A percentile compares a stretch with the other conserved stretches of the same genome.
phyloP scores from a whole-genome alignment of 2,888 invertebrate species.

The Scaptomyza caliginosa region DNA sequence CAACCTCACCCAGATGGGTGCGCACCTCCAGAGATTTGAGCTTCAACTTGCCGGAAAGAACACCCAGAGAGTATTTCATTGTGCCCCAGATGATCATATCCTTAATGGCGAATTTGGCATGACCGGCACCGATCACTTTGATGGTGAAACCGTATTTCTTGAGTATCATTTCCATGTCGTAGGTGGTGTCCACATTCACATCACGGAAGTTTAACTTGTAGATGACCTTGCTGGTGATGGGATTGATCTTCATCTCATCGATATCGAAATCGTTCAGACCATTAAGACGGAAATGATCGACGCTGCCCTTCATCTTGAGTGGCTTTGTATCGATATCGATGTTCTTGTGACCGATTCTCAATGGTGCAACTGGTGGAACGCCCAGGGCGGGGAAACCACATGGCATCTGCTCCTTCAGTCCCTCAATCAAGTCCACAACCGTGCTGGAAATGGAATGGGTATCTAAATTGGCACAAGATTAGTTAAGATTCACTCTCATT shows the following conservation, averaged over 20 bases:
- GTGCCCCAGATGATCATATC: slow-evolving; percentile 71
- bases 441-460: slow-evolving; percentile 69
- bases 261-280: slow-evolving; percentile 78
- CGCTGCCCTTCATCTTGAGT: slow-evolving; percentile 59
- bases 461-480: slow-evolving; percentile 40
- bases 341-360: slow-evolving; percentile 64
- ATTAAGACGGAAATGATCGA: slow-evolving; percentile 70
- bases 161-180: slow-evolving; percentile 66
- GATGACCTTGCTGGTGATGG: slow-evolving; percentile 72
- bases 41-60: slow-evolving; percentile 69
- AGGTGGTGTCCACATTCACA: slow-evolving; percentile 72
- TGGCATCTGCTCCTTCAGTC: slow-evolving; percentile 74
- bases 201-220: slow-evolving; percentile 72
- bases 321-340: slow-evolving; percentile 59
- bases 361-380: slow-evolving; percentile 80
- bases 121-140: slow-evolving; percentile 76
- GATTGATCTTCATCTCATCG: slow-evolving; percentile 73
- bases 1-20: slow-evolving; percentile 73
- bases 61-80: slow-evolving; percentile 74
- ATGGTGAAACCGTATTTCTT: slow-evolving; percentile 80
- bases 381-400: slow-evolving; percentile 76
- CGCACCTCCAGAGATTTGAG: slow-evolving; percentile 74
- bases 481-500: not conserved
- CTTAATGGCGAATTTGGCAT: slow-evolving; percentile 71
- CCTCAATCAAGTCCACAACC: slow-evolving; percentile 61